These are phyloP conservation scores for Percina caprodes DNA, from an alignment of 2,113 vertebrate genomes.

Conservation along the genomic window DNA sequence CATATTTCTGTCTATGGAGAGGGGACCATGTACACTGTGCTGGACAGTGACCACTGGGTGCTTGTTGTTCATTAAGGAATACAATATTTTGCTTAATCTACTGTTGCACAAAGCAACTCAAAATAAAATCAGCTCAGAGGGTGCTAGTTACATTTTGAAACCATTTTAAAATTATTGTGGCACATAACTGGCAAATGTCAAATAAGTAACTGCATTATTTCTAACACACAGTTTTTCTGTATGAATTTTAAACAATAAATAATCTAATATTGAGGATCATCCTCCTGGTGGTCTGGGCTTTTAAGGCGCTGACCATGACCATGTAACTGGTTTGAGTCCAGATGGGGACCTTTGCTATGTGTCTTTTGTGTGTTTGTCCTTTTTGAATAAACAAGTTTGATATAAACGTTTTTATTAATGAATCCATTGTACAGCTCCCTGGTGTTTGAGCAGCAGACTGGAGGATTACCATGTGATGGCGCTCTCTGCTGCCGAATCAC, in stretches of 20 bases:
- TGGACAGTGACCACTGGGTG: too few relatives aligned
- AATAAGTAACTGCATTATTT: neutral
- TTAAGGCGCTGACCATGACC: neutral
- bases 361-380: neutral
- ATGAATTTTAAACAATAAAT: neutral
- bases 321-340: neutral
- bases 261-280: neutral
- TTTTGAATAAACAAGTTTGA: neutral
- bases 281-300: neutral
- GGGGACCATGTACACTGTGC: neutral
- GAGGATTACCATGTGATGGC: slow-evolving; percentile 37
- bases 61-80: neutral
- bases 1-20: neutral
- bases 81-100: neutral
- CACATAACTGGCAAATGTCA: neutral
- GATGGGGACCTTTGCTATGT: neutral
- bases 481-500: slow-evolving; percentile 29
- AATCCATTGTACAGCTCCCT: neutral
- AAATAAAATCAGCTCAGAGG: too few relatives aligned
- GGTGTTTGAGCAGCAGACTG: neutral
- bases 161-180: neutral
- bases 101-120: too few relatives aligned
- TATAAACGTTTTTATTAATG: neutral
- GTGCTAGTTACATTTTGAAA: neutral
- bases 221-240: neutral